Percentiles rank a stretch among this genome's conserved stretches.
Conservation (phyloP, 1,140 invertebrate genomes). For the Sycophila sp. region DNA sequence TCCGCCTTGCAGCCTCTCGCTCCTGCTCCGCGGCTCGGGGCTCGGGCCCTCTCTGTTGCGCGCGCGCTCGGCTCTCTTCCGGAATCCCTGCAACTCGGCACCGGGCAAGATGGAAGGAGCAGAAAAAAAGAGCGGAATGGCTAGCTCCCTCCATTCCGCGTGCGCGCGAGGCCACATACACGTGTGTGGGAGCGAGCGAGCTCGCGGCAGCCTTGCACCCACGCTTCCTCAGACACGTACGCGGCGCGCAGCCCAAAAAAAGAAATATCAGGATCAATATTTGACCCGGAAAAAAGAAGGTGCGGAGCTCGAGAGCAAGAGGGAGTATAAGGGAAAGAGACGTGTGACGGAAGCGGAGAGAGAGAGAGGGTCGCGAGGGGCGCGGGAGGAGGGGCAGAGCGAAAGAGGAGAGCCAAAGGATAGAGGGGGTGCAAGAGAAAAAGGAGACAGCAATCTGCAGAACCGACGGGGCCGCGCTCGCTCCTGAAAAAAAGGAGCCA, state of each 20-base stretch:
- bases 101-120: slow-evolving; percentile 35
- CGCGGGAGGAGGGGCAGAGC: background rate
- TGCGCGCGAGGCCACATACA: background rate
- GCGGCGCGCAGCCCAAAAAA: slow-evolving; percentile 44
- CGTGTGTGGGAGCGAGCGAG: background rate
- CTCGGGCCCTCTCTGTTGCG: slow-evolving; percentile 23
- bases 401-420: background rate
- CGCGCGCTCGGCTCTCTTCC: slow-evolving; percentile 32
- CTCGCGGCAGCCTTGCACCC: slow-evolving; percentile 1
- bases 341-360: background rate
- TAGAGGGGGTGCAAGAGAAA: slow-evolving; percentile 13
- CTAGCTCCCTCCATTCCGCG: slow-evolving; percentile 33
- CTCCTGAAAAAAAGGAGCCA: slow-evolving; percentile 25
- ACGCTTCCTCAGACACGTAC: slow-evolving; percentile 18
- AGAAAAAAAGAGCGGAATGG: slow-evolving; percentile 40
- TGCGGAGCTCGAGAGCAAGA: slow-evolving; percentile 20
- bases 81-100: slow-evolving; percentile 40
- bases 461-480: background rate
- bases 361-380: no score
- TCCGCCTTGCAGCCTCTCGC: background rate
- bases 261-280: slow-evolving; percentile 60
- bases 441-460: slow-evolving; percentile 16
- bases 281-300: slow-evolving; percentile 51
- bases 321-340: slow-evolving; percentile 6
- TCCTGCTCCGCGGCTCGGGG: no score